Evolutionary conservation across 2,797 vertebrate genomes (phyloP), one percentile per base, ranked within the genome.

Genomic region (Notolabrus celidotus): DNA sequence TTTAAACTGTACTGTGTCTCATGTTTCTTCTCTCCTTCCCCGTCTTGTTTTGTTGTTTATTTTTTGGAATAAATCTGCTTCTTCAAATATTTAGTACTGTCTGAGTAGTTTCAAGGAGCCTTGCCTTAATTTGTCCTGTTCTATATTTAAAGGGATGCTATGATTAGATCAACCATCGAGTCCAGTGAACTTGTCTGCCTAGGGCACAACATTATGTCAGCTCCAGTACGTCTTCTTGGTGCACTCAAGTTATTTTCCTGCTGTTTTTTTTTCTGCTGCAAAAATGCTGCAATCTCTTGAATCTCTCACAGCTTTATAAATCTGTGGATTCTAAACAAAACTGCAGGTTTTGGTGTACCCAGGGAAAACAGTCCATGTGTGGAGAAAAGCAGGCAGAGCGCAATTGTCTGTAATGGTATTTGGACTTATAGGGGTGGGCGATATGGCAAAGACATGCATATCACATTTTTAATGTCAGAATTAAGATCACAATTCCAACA

Each of bases 41-140:
- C 46, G 10, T 12, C 20, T 15, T 46, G 11, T 23, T 46, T 20
- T 54, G 12, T n/a, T 31, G 2, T 46, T 58, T 70, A 46, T 25
- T 12, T 23, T 7, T 8, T 14, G 15, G 17, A 43, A 25, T 39
- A 0, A 55, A 43, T 47, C 7, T 25, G 22, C 36, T 15, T 42
- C 34, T 74, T 60, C 39, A 68, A 60, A 25, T 56, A 60, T 57
- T 41, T 25, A 54, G 27, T 5, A 25, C 25, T 58, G 27, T 36
- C 5, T 63, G 16, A n/a, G 31, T 33, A 49, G 12, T 69, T 62
- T 12, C 29, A 67, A 58, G 15, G 65, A 23, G 31, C 31, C 52
- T 22, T 12, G 23, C 19, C 22, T 45, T 53, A 23, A 39, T 50
- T 27, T 58, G 12, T 17, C 2, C 0, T 17, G 47, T n/a, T 66